These are phyloP conservation scores for Artibeus jamaicensis DNA, from an alignment of 2,797 vertebrate genomes.

Conservation along the genomic window DNA sequence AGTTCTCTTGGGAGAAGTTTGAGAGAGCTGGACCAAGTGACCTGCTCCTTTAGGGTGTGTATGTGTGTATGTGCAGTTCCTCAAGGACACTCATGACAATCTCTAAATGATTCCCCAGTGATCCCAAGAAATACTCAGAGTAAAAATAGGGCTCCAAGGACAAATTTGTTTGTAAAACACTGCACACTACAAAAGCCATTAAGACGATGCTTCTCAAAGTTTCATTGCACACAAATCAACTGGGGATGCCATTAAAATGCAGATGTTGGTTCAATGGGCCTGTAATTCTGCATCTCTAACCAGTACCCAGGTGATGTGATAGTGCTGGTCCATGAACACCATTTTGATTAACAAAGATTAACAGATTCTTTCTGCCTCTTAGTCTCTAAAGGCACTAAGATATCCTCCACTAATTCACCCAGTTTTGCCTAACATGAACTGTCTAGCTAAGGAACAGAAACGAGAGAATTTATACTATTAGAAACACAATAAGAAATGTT, in stretches of 20 bases:
- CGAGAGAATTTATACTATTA: background rate
- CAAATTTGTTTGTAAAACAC: background rate
- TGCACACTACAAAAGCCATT: fast-evolving
- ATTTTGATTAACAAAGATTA: background rate
- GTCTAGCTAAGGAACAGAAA: background rate
- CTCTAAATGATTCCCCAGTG: background rate
- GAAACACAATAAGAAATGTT: too few species aligned
- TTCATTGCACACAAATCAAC: fast-evolving
- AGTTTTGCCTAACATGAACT: background rate
- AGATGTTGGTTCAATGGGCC: background rate
- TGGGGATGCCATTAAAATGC: background rate
- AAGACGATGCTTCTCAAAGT: background rate
- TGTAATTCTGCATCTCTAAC: background rate
- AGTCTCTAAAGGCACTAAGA: background rate
- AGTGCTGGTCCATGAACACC: background rate
- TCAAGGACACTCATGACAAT: background rate
- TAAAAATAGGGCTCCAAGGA: background rate
- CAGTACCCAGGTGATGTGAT: fast-evolving
- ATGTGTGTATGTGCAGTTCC: background rate
- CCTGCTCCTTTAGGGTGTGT: background rate
- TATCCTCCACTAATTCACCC: background rate
- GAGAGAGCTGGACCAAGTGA: background rate
- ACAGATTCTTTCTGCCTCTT: background rate
- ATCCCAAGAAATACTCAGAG: background rate
- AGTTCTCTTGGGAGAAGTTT: background rate